Base-by-base conservation (phyloP, 2,113 vertebrate species). In the Cathartes aura region DNA sequence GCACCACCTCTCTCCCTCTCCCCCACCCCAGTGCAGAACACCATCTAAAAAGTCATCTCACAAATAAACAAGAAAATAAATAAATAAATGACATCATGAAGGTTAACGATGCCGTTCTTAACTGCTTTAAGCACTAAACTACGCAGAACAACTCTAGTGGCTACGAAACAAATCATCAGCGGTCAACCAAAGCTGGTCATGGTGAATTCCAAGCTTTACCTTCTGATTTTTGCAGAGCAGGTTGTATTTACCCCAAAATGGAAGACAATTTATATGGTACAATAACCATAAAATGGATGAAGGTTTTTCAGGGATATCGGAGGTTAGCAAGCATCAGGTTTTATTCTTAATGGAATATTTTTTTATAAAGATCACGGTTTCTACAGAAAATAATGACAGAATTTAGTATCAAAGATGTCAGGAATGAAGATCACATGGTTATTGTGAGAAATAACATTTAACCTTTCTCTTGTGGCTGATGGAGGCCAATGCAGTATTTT, bases 401-500 rank as follows among this genome's bases (percentile, higher is more conserved):
- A 92, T 98, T 98, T 97, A 92, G 97, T 98, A 98, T 98, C 98
- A 91, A 97, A 98, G 83, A 80, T 98, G 98, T 98, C 98, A 98
- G 94, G 92, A 98, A 98, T 97, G 98, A 97, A 98, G 98, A 98
- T 93, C 97, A 97, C 96, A 98, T 97, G 98, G 97, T 97, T 98
- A 98, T 97, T 98, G 75, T 97, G 97, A 98, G 97, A 97, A 98
- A 98, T 98, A 98, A 98, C 97, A 98, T 98, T 98, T 98, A 98
- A 98, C 98, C 98, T 98, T 98, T 98, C 93, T 98, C 94, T 98
- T 97, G 97, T 91, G 97, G 97, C 93, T 98, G 97, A 98, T 97
- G 97, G 97, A 98, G 96, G 97, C 98, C 97, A 97, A 93, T 89
- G 97, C 97, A 97, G 96, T 98, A 97, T 98, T 98, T 98, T 98